These are phyloP conservation scores for Cantharis rustica DNA, from an alignment of 2,888 invertebrate species.

Conservation along the genomic window DNA sequence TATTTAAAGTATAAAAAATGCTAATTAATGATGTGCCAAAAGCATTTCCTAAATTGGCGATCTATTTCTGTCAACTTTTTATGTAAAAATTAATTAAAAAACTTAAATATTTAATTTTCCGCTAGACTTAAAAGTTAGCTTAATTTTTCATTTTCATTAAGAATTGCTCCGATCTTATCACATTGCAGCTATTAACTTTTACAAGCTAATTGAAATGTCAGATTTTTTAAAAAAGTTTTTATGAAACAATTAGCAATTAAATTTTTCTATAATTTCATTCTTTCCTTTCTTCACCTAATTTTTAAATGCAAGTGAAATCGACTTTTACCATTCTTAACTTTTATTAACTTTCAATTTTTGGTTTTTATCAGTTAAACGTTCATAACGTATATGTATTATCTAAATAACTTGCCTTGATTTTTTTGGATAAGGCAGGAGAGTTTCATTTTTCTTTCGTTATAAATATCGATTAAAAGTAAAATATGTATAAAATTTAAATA, in stretches of 20 bases:
- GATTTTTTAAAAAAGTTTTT: background rate
- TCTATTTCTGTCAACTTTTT: background rate
- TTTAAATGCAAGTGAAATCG: background rate
- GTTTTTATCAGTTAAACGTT: background rate
- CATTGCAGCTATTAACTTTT: conserved; percentile 7
- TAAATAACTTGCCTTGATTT: no score
- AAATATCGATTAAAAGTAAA: no score
- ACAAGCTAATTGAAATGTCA: conserved; percentile 9
- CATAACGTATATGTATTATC: no score
- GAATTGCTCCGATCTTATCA: conserved; percentile 1
- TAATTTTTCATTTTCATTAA: background rate
- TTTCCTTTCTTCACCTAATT: background rate
- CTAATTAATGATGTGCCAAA: background rate
- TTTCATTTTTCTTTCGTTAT: no score
- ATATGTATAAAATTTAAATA: no score
- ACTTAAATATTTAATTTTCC: background rate
- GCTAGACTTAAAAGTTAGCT: conserved; percentile 2
- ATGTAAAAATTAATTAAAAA: conserved; percentile 3
- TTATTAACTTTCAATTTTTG: background rate
- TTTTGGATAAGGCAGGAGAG: no score
- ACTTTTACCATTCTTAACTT: background rate
- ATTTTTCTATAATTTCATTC: background rate
- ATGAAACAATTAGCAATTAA: conserved; percentile 5
- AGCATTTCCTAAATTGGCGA: background rate
- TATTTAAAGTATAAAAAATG: background rate